Base-by-base conservation (phyloP, 2,113 vertebrate species). In the Cranoglanis bouderius region DNA sequence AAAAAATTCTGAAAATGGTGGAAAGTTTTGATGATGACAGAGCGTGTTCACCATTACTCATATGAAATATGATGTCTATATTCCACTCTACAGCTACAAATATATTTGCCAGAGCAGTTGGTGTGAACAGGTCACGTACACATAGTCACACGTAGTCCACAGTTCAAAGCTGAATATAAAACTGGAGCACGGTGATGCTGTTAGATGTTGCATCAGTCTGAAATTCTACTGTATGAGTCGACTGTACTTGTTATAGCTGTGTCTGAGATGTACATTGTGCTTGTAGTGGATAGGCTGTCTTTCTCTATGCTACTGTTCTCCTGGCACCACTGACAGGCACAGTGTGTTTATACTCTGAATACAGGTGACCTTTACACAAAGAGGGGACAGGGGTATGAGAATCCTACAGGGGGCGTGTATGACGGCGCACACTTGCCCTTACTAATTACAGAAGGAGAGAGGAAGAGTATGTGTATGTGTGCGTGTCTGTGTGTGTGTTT, bases 351-450 rank as follows among this genome's bases (percentile, higher is more conserved):
- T 59, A 65, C 81, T 78, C 81, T 49, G 90, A 91, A 87, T 87
- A 87, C 80, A 84, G 72, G 75, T 83, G 90, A 90, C 91, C 91
- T 92, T 92, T 92, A 88, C 24, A 85, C 21, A 4, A 55, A 67
- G 32, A 80, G 74, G 83, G 83, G 59, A 55, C 46, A 53, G 57
- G 82, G 74, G 63, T 57, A 46, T 19, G 77, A 70, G 65, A 87
- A 86, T 89, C 84, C 70, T 86, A 86, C 72, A 85, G 88, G 63
- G n/a, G 87, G 57, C 21, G 19, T 40, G 55, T 49, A 63, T 16
- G 57, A 53, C 51, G n/a, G 59, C 10, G n/a, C 49, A 65, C 59
- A 82, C 72, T 63, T 85, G 57, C 32, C 55, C 83, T 49, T 53
- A 55, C 59, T 89, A 85, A 89, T 89, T 89, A 89, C 35, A 19